phyloP scores from a whole-genome alignment of 2,888 invertebrate genomes.

The Bellardia pandia region DNA sequence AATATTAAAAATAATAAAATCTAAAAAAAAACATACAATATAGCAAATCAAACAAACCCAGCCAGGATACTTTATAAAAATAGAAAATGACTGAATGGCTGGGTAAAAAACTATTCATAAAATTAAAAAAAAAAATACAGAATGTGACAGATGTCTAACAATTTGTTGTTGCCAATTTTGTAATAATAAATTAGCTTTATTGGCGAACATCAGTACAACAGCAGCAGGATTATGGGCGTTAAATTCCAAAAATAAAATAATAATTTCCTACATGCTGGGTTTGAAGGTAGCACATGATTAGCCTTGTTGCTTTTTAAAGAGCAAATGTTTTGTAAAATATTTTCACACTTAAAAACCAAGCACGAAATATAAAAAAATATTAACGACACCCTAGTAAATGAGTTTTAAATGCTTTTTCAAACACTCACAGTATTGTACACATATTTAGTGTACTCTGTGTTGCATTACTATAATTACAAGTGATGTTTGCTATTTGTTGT shows the following conservation, averaged over 20 bases:
- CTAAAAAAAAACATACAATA: slow-evolving; percentile 10
- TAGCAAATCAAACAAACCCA: not conserved
- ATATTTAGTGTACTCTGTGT: too few species aligned
- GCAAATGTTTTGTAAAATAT: not conserved
- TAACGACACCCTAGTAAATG: too few species aligned
- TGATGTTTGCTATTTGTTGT: too few species aligned
- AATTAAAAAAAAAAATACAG: slow-evolving; percentile 27
- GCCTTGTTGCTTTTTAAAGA: not conserved
- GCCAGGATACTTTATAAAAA: not conserved
- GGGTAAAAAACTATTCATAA: not conserved
- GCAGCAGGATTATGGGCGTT: slow-evolving; percentile 26
- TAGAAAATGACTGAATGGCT: slow-evolving; percentile 9
- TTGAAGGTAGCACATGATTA: not conserved
- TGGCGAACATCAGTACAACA: slow-evolving; percentile 38
- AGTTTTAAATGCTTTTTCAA: too few species aligned
- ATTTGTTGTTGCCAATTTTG: slow-evolving; percentile 53
- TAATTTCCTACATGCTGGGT: slow-evolving; percentile 46
- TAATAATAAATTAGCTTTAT: slow-evolving; percentile 71
- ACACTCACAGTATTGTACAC: too few species aligned
- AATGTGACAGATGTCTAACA: slow-evolving; percentile 71
- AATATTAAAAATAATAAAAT: slow-evolving; percentile 19
- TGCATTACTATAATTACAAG: too few species aligned
- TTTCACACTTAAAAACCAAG: not conserved
- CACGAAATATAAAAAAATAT: not conserved
- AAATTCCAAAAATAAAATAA: not conserved